Evolutionary conservation across 2,797 vertebrate species (phyloP).

Genomic region (Neostethus bicornis): DNA sequence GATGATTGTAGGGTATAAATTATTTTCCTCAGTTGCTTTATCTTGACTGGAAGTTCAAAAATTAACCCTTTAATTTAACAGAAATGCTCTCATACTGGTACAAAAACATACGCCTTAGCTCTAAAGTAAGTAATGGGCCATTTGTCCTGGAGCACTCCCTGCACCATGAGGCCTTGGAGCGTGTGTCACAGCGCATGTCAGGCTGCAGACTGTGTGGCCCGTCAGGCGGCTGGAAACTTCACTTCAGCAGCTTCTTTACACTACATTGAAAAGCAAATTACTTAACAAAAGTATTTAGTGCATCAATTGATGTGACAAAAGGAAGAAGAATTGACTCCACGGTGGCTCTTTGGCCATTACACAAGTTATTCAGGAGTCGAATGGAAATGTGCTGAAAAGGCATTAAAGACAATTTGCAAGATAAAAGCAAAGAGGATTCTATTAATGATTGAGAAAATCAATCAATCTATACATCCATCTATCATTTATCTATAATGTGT

Average conservation of each 20-base stretch:
- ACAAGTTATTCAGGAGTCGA: constrained; percentile 28
- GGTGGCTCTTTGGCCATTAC: constrained; percentile 40
- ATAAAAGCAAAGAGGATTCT: constrained; percentile 47
- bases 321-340: constrained; percentile 50
- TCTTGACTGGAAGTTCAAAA: not conserved
- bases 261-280: constrained; percentile 55
- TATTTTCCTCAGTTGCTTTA: too few species aligned
- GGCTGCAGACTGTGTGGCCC: constrained; percentile 47
- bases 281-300: constrained; percentile 51
- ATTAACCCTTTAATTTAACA: too few species aligned
- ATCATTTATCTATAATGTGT: constrained; percentile 47
- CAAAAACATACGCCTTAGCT: constrained; percentile 16
- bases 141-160: constrained; percentile 53
- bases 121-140: constrained; percentile 31
- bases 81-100: not conserved
- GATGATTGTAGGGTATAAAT: too few species aligned
- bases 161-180: constrained; percentile 30
- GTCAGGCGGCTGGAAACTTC: constrained; percentile 28
- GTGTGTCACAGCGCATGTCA: constrained; percentile 21
- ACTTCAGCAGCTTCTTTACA: constrained; percentile 36
- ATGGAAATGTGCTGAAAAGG: constrained; percentile 44
- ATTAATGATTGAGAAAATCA: constrained; percentile 38
- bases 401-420: constrained; percentile 57
- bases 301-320: constrained; percentile 54
- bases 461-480: constrained; percentile 46